These are phyloP conservation scores for Gymnosoma rotundatum DNA, from an alignment of 2,888 invertebrate genomes.

Conservation along the genomic window DNA sequence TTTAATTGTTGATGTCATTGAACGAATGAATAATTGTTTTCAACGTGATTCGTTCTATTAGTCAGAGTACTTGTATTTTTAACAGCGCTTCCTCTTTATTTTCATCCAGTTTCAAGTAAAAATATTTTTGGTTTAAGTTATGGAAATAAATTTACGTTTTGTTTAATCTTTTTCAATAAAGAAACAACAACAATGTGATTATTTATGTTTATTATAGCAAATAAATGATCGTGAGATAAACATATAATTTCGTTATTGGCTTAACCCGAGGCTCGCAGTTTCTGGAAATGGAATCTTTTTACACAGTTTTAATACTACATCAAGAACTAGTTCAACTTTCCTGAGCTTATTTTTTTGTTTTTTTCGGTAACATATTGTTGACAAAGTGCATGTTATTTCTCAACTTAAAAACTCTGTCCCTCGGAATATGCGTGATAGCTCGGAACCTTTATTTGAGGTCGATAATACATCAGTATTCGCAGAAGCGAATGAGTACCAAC, in stretches of 20 bases:
- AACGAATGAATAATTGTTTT: conserved; percentile 57
- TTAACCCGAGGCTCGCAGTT: no score
- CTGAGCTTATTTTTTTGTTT: background rate
- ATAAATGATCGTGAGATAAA: no score
- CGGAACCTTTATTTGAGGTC: background rate
- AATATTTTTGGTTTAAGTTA: no score
- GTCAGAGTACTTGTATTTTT: no score
- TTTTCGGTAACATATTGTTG: background rate
- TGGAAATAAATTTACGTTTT: no score
- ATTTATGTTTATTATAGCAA: no score
- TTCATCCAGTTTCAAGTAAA: no score
- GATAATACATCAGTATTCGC: conserved; percentile 6
- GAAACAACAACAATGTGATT: no score
- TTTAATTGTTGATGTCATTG: conserved; percentile 51
- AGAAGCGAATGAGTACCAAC: background rate
- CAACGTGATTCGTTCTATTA: background rate
- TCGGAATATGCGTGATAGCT: background rate
- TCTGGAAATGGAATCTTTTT: no score
- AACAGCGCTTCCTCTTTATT: background rate
- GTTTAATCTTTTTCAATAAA: no score
- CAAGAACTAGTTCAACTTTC: background rate
- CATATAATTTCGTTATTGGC: no score
- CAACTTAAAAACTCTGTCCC: conserved; percentile 10
- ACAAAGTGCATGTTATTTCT: conserved; percentile 19
- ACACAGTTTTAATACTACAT: no score